Conservation (phyloP, 2,113 vertebrate genomes). For the Lucifuga dentata region DNA sequence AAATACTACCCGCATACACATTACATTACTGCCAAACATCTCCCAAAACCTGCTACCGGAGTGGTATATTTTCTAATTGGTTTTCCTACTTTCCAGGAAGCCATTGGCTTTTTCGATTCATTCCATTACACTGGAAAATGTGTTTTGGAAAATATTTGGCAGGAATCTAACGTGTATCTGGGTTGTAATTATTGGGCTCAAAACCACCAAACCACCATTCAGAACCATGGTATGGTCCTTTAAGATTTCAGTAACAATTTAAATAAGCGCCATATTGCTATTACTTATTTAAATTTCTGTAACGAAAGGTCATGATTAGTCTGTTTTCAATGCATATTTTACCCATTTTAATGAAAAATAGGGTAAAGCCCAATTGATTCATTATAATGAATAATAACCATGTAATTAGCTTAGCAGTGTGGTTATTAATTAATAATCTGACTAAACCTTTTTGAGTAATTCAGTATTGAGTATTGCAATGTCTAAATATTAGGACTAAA, state of each 20-base stretch:
- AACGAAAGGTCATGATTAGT: neutral
- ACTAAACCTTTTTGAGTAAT: slow-evolving; percentile 65
- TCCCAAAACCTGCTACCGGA: too few species aligned
- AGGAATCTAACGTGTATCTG: too few species aligned
- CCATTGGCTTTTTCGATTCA: too few species aligned
- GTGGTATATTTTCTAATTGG: too few species aligned
- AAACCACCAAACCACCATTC: too few species aligned
- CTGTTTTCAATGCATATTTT: slow-evolving; percentile 41
- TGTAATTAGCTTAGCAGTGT: slow-evolving; percentile 13
- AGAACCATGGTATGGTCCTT: neutral
- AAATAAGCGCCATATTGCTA: neutral
- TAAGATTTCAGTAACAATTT: neutral
- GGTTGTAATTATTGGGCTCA: too few species aligned
- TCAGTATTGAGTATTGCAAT: slow-evolving; percentile 72
- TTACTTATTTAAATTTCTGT: slow-evolving; percentile 6
- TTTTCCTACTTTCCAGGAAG: too few species aligned
- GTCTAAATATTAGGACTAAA: slow-evolving; percentile 44
- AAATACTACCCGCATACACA: too few species aligned
- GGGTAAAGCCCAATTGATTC: neutral
- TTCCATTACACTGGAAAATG: too few species aligned
- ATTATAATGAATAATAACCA: slow-evolving; percentile 24
- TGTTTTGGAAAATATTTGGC: too few species aligned
- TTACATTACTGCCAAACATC: too few species aligned
- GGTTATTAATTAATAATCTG: slow-evolving; percentile 30
- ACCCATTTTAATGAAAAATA: slow-evolving; percentile 15